Base-by-base conservation (phyloP, 1,140 invertebrate species). In the Aporrectodea caliginosa region DNA sequence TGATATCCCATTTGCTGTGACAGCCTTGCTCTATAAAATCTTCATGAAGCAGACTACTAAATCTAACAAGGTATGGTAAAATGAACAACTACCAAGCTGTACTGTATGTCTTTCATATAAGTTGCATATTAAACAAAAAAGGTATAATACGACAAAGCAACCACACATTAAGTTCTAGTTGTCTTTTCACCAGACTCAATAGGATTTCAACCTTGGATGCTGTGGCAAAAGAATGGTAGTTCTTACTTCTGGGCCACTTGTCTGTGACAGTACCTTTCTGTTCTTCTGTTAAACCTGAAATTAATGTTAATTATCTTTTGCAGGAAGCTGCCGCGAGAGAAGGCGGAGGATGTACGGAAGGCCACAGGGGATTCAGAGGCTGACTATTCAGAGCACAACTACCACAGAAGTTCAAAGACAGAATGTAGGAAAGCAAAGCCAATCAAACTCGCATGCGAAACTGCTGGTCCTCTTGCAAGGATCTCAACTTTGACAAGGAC, bases 381-480 rank as follows among this genome's bases (percentile, higher is more conserved):
- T 58, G n/a, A n/a, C n/a, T n/a, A n/a, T n/a, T n/a, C n/a, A n/a
- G 43, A 58, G 43, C 43, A 58, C 43, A 58, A 58, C 43, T 58
- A 58, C 22, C 43, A 58, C 43, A 6, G 43, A 58, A 58, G 43
- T 22, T 22, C 43, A 12, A 58, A 58, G 43, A 22, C 6, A 6
- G 22, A 58, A 12, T 22, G 22, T 12, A 6, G 6, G 22, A 58
- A 58, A 58, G 43, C 22, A 58, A 58, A 12, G 6, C 6, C 6
- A 58, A 58, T 12, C 43, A 58, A 58, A 22, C 6, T 58, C 43
- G 43, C 6, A 6, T 58, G 43, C 22, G 22, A 58, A 22, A 58
- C 43, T 58, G 43, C 6, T 58, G 43, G 43, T 58, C 43, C 22
- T 22, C 22, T 58, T 6, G 6, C 43, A 58, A 58, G 43, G 22